Percentiles rank a stretch among this genome's conserved stretches.
Conservation (phyloP, 2,797 vertebrate species). For the Macropus fuliginosus region DNA sequence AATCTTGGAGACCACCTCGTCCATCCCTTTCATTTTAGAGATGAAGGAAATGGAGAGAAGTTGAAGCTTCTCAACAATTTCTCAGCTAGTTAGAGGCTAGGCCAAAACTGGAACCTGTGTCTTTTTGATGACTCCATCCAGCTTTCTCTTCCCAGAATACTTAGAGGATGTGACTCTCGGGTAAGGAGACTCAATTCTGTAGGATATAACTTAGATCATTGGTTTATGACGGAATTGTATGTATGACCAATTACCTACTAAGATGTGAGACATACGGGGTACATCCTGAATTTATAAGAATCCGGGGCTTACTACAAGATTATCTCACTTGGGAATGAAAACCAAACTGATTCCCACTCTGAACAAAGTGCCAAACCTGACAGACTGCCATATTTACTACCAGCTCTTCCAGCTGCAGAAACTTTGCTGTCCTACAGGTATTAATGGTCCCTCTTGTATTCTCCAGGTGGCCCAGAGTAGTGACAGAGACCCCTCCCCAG, state of each 20-base stretch:
- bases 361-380: not conserved
- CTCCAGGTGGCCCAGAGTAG: not conserved
- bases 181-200: no score
- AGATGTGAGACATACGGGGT: not conserved
- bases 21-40: not conserved
- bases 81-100: not conserved
- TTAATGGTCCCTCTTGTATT: not conserved
- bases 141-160: not conserved
- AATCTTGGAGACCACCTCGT: not conserved
- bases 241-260: not conserved
- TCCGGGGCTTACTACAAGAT: not conserved
- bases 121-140: not conserved
- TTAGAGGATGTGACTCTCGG: fast-evolving
- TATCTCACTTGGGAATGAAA: not conserved
- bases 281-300: not conserved
- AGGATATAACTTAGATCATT: not conserved
- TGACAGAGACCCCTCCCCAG: not conserved
- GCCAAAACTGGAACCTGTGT: not conserved
- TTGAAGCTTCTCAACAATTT: not conserved
- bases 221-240: not conserved
- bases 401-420: not conserved
- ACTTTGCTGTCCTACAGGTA: not conserved
- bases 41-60: not conserved
- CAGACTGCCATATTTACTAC: not conserved
- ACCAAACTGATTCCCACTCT: not conserved